Conservation (phyloP, 1,140 invertebrate genomes). For the Drosophila athabasca region DNA sequence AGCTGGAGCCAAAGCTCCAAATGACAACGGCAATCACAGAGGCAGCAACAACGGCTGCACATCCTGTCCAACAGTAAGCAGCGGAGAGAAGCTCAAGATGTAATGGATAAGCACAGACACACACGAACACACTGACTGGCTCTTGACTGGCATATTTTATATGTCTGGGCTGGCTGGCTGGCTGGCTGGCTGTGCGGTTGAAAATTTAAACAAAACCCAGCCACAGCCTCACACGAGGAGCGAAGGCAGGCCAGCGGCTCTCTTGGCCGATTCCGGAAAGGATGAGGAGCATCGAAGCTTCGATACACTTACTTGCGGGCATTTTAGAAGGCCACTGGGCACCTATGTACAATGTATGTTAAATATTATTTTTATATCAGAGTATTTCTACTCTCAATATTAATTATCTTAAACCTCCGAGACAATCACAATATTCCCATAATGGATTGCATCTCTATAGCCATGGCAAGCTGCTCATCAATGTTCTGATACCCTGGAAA, state of each 20-base stretch:
- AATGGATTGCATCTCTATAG: no score
- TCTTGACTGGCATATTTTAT: constrained; percentile 70
- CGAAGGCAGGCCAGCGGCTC: neutral
- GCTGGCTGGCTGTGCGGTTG: constrained; percentile 42
- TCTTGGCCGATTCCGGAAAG: constrained; percentile 37
- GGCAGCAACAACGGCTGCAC: constrained; percentile 29
- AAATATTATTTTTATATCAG: no score
- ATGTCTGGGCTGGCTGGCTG: constrained; percentile 39
- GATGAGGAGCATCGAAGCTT: constrained; percentile 17
- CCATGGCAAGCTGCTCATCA: constrained; percentile 5
- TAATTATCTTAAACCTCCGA: no score
- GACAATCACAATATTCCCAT: no score
- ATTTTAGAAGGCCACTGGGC: no score
- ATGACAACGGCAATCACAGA: constrained; percentile 37
- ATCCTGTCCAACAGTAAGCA: constrained; percentile 38
- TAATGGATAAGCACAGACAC: constrained; percentile 64
- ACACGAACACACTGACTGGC: constrained; percentile 17
- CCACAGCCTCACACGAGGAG: constrained; percentile 50
- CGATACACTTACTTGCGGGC: constrained; percentile 31
- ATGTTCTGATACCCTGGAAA: constrained; percentile 29
- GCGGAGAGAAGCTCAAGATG: constrained; percentile 54
- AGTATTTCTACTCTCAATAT: neutral
- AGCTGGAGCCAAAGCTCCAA: constrained; percentile 44
- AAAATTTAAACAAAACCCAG: constrained; percentile 73
- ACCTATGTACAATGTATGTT: no score